Conservation (phyloP, 1,140 invertebrate genomes). For the Ptiloglossa arizonensis region DNA sequence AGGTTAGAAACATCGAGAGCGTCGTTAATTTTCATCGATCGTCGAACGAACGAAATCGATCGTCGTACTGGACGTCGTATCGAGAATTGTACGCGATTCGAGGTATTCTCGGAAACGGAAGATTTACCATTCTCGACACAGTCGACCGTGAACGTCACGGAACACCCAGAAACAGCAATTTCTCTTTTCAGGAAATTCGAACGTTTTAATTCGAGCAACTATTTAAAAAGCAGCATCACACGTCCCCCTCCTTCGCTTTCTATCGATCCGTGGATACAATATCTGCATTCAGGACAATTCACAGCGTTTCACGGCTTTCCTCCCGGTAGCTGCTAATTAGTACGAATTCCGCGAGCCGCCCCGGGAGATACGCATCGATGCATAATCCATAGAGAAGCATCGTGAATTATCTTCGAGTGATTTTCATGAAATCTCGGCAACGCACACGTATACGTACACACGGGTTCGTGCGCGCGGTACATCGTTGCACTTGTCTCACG, state of each 20-base stretch:
- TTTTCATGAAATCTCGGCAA: neutral
- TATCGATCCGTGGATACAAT: neutral
- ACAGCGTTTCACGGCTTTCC: neutral
- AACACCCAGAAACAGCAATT: neutral
- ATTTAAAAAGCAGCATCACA: neutral
- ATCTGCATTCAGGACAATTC: neutral
- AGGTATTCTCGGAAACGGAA: too few species aligned
- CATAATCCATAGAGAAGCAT: neutral
- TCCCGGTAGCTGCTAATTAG: neutral
- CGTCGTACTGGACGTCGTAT: too few species aligned
- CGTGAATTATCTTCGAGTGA: neutral
- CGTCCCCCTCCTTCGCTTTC: neutral
- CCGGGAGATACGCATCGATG: neutral
- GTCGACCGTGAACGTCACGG: neutral
- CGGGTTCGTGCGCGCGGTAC: neutral
- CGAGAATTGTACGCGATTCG: too few species aligned
- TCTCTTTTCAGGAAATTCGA: neutral
- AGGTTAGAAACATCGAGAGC: too few species aligned
- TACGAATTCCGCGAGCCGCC: neutral
- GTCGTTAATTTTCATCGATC: too few species aligned
- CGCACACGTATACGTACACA: too few species aligned
- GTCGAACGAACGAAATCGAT: too few species aligned
- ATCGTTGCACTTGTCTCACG: conserved; percentile 6
- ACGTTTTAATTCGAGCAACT: neutral
- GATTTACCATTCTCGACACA: too few species aligned